A percentile compares a stretch with the other conserved stretches of the same genome.
These are phyloP conservation scores for Umimayanthus kanabou DNA, from an alignment of 92 coral and sea anemone genomes.

Conservation along the genomic window DNA sequence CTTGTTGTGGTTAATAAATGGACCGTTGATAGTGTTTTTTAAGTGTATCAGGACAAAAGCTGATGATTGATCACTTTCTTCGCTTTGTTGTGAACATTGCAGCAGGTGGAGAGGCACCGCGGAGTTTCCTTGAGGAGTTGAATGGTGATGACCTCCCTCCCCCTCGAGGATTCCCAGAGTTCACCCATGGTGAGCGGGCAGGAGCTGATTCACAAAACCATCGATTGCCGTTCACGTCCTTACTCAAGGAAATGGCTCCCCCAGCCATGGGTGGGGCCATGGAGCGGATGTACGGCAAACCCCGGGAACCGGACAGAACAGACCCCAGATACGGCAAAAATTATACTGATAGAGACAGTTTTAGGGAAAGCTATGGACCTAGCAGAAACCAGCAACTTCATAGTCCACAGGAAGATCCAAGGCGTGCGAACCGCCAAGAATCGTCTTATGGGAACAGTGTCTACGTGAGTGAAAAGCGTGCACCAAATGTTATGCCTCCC, in stretches of 20 bases:
- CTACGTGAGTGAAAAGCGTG: constrained; percentile 48
- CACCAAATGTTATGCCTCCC: constrained; percentile 73
- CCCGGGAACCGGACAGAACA: constrained; percentile 49
- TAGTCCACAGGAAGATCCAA: constrained; percentile 14
- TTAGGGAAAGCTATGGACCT: constrained; percentile 18
- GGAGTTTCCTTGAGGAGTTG: constrained; percentile 84
- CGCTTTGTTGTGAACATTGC: not conserved
- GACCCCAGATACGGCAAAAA: constrained; percentile 29
- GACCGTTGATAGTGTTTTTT: no score
- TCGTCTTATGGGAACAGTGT: constrained; percentile 19
- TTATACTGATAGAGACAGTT: constrained; percentile 39
- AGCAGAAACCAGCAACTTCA: constrained; percentile 32
- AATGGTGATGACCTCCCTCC: constrained; percentile 75
- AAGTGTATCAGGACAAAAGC: no score
- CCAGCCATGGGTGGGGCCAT: constrained; percentile 52
- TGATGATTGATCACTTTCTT: not conserved
- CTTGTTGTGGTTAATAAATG: no score
- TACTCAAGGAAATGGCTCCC: constrained; percentile 80
- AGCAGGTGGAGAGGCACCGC: constrained; percentile 35
- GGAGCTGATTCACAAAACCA: constrained; percentile 49
- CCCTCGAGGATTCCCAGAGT: constrained; percentile 34
- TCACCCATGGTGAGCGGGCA: constrained; percentile 36
- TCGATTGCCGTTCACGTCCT: constrained; percentile 77
- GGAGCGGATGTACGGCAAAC: constrained; percentile 45
- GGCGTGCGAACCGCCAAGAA: constrained; percentile 7